A percentile compares a stretch with the other conserved stretches of the same genome.
Conservation (phyloP, 37 sponge, comb jelly and placozoan genomes). For the Haliclona indistincta region DNA sequence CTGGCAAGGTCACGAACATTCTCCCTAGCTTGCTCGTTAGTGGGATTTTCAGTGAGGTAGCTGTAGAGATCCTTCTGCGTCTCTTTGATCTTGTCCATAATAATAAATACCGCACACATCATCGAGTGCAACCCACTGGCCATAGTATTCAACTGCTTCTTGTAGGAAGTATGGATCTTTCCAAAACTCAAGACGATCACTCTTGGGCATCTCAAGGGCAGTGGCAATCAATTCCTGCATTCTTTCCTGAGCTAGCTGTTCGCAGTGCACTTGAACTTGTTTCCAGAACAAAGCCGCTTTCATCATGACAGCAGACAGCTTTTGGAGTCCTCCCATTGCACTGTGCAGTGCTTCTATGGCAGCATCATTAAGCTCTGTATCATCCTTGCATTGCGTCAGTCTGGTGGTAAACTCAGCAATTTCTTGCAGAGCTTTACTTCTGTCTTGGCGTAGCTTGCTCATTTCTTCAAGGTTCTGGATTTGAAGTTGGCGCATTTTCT, state of each 20-base stretch:
- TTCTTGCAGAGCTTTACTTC: conserved; percentile 19
- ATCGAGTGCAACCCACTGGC: conserved; percentile 61
- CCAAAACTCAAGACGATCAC: conserved; percentile 49
- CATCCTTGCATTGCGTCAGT: conserved; percentile 16
- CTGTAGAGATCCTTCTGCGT: conserved; percentile 48
- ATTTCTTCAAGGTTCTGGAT: neutral
- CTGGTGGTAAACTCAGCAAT: conserved; percentile 26
- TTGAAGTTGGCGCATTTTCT: neutral
- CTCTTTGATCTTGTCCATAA: conserved; percentile 43
- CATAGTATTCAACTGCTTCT: conserved; percentile 40
- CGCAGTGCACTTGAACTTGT: conserved; percentile 62
- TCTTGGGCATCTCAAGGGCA: conserved; percentile 23
- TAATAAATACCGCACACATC: conserved; percentile 37
- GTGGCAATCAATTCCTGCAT: conserved; percentile 29
- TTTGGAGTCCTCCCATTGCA: conserved; percentile 46
- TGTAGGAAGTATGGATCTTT: conserved; percentile 20
- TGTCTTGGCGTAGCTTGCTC: neutral
- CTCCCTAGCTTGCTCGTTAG: conserved; percentile 18
- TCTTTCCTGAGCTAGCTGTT: conserved; percentile 1
- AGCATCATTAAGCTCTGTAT: conserved; percentile 19
- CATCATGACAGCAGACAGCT: conserved; percentile 61
- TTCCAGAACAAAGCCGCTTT: conserved; percentile 64
- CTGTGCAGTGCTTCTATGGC: conserved; percentile 49
- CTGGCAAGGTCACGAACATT: conserved; percentile 27
- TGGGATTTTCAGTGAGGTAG: conserved; percentile 63